Conservation (phyloP, 2,797 vertebrate species). For the Champsocephalus gunnari region DNA sequence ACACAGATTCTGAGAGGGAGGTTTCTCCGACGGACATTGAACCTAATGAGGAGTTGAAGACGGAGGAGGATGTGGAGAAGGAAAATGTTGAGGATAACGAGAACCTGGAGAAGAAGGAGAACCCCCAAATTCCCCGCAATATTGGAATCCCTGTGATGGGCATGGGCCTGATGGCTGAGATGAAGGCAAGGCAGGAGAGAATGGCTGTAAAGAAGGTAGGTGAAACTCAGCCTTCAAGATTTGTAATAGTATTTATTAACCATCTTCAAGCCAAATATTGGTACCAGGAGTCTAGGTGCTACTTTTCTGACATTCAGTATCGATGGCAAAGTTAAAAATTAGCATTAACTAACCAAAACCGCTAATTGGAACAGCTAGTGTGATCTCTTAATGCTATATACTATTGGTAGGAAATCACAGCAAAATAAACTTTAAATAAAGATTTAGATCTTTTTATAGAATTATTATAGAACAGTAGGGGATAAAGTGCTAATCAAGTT, state of each 20-base stretch:
- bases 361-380: no score
- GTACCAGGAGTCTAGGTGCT: background rate
- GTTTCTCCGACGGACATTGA: conserved; percentile 66
- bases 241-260: background rate
- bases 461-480: no score
- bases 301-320: background rate
- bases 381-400: background rate
- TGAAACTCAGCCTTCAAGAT: background rate
- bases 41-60: conserved; percentile 72
- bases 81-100: conserved; percentile 39
- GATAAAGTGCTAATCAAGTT: no score
- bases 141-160: conserved; percentile 93
- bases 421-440: no score
- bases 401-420: no score
- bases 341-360: no score
- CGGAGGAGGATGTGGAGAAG: conserved; percentile 10
- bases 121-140: conserved; percentile 75
- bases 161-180: conserved; percentile 92
- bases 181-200: conserved; percentile 94
- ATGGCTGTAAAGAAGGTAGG: conserved; percentile 90
- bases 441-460: no score
- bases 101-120: conserved; percentile 44
- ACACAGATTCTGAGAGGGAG: conserved; percentile 63
- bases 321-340: background rate
- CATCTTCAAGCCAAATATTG: background rate